Conservation (phyloP, 1,140 invertebrate species). For the Palaemon carinicauda region DNA sequence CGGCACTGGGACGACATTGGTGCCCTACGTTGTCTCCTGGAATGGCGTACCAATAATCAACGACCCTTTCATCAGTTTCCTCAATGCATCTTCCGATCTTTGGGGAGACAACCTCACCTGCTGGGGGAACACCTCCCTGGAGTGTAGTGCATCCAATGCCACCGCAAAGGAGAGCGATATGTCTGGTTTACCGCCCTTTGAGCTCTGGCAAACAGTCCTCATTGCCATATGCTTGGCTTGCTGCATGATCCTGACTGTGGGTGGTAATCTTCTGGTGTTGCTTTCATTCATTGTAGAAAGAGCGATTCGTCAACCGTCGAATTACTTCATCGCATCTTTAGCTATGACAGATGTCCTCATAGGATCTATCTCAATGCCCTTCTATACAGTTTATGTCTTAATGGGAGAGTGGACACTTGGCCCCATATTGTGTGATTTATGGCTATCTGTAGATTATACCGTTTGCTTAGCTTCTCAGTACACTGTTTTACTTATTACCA, state of each 20-base stretch:
- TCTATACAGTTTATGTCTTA: constrained; percentile 95
- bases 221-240: constrained; percentile 87
- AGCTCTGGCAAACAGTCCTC: constrained; percentile 88
- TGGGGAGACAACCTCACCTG: constrained; percentile 47
- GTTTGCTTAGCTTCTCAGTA: constrained; percentile 99
- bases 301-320: constrained; percentile 96
- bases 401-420: constrained; percentile 97
- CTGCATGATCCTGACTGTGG: constrained; percentile 90
- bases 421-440: constrained; percentile 96
- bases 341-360: constrained; percentile 98
- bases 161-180: constrained; percentile 31
- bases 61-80: constrained; percentile 28
- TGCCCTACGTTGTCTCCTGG: constrained; percentile 36
- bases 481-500: constrained; percentile 97
- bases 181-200: constrained; percentile 74
- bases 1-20: constrained; percentile 21
- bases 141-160: constrained; percentile 34
- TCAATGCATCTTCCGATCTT: constrained; percentile 34
- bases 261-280: constrained; percentile 96
- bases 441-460: constrained; percentile 98
- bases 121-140: constrained; percentile 35
- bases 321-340: constrained; percentile 98
- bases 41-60: constrained; percentile 14
- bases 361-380: constrained; percentile 94
- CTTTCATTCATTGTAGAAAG: constrained; percentile 96